Evolutionary conservation across 23 tunicate genomes (phyloP).

Genomic region (Halocynthia roretzi): DNA sequence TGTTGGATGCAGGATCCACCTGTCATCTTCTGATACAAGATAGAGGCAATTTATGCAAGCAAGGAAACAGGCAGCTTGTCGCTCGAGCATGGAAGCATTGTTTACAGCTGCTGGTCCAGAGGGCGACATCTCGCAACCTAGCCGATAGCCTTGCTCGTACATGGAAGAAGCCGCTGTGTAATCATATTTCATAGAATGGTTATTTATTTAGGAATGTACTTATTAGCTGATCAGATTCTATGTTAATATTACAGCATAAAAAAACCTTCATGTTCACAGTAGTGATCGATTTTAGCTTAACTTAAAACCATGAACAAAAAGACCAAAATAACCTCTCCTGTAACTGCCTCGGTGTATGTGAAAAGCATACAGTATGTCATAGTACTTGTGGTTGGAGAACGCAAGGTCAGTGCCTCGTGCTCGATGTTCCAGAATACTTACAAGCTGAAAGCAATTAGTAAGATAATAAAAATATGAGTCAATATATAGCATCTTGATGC

Average conservation of each 20-base stretch:
- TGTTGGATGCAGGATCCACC: conserved; percentile 67
- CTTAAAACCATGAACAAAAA: too few species aligned
- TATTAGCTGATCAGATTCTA: too few species aligned
- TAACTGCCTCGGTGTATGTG: conserved; percentile 61
- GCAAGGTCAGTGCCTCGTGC: conserved; percentile 63
- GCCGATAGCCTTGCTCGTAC: conserved; percentile 82
- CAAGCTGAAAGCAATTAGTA: conserved; percentile 42
- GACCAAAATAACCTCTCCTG: conserved; percentile 34
- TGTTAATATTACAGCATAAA: too few species aligned
- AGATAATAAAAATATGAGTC: background rate
- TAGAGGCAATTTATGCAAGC: conserved; percentile 56
- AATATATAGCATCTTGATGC: background rate
- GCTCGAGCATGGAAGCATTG: conserved; percentile 10
- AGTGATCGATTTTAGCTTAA: too few species aligned
- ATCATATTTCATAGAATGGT: too few species aligned
- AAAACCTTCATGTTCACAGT: too few species aligned
- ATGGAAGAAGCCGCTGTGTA: conserved; percentile 67
- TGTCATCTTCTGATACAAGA: conserved; percentile 40
- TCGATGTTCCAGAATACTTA: conserved; percentile 67
- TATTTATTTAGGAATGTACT: too few species aligned
- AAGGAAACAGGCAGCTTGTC: conserved; percentile 51
- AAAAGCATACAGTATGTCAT: conserved; percentile 73
- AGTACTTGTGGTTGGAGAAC: conserved; percentile 42
- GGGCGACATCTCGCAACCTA: conserved; percentile 13
- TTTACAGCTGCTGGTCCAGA: background rate